phyloP scores from a whole-genome alignment of 2,113 vertebrate species.

The Motacilla alba region DNA sequence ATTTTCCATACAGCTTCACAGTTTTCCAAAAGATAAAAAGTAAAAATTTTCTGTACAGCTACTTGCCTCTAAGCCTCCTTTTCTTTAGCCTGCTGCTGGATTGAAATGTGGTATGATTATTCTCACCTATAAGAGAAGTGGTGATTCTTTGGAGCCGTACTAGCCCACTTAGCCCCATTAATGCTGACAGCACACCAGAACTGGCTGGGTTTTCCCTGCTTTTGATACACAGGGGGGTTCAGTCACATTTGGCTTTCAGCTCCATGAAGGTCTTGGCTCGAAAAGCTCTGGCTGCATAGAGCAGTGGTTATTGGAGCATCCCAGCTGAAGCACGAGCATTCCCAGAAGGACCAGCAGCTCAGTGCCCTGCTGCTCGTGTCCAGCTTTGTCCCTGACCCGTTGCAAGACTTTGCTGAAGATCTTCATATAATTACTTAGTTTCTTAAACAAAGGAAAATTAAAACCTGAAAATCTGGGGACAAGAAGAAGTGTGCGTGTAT shows the following conservation, averaged over 20 bases:
- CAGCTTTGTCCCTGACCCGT: neutral
- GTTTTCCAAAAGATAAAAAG: neutral
- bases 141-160: neutral
- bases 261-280: neutral
- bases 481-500: neutral
- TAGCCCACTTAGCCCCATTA: neutral
- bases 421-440: neutral
- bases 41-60: neutral
- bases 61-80: neutral
- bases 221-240: neutral
- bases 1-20: neutral
- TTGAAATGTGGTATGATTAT: neutral
- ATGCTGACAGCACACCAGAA: neutral
- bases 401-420: neutral
- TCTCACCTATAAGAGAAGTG: neutral
- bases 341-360: neutral
- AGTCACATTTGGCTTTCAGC: neutral
- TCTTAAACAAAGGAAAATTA: neutral
- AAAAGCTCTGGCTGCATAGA: neutral
- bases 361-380: neutral
- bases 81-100: neutral
- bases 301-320: neutral
- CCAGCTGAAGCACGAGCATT: fast-evolving
- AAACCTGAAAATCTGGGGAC: neutral
- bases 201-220: neutral